Base-by-base conservation (phyloP, 2,888 invertebrate species). In the Eutolmus rufibarbis region DNA sequence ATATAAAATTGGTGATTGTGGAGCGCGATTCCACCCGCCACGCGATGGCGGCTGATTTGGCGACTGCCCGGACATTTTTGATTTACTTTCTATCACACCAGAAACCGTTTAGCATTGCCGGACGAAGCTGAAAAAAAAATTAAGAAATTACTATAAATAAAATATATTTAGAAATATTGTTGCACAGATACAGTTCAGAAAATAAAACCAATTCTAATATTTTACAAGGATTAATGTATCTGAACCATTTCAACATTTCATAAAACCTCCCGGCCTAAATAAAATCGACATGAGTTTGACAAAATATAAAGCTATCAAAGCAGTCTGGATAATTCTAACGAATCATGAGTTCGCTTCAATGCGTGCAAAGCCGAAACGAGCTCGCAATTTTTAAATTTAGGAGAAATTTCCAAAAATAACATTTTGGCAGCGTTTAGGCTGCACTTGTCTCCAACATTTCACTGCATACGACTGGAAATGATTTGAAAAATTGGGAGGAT, bases 1-100 rank as follows among this genome's bases (percentile, higher is more conserved):
- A 92, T 95, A 96, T 90, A 95, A 94, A 89, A 95, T 94, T 2
- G 94, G 93, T 74, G 94, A 94, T 82, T 95, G 95, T 91, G 94
- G 93, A 90, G 93, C 91, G 90, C 92, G 91, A 90, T 89, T 89
- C 89, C 92, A 91, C 46, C 92, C 92, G 88, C 91, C 91, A 51
- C 91, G 91, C 89, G 90, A 89, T 74, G 90, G 89, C 77, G 89
- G 89, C 88, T 90, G 90, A 88, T 90, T 90, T 89, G 90, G 91
- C 90, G 91, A 90, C 89, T 92, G 92, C 89, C 92, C 92, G 89
- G 93, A 92, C 93, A 93, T 93, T 84, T 88, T 84, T 34, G 23
- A 74, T 37, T 34, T n/a, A 84, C 16, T 19, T 34, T 56, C 34
- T 37, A 56, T 77, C 31, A 74, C n/a, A 31, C 40, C 37, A 28